Base-by-base conservation (phyloP, 2,888 invertebrate genomes). In the Sesia bembeciformis region DNA sequence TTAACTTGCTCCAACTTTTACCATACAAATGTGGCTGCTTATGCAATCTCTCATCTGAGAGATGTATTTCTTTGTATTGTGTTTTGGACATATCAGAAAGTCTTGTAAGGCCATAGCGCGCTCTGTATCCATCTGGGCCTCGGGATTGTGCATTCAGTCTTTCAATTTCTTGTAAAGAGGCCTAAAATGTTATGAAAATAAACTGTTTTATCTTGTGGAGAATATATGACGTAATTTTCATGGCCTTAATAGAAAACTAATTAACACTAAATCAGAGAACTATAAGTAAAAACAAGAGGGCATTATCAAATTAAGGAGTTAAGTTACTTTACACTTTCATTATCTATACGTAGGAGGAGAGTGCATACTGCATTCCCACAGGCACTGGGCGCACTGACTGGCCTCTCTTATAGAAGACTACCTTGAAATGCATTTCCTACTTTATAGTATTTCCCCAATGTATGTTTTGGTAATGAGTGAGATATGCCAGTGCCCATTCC, bases 61-160 rank as follows among this genome's bases (percentile, higher is more conserved):
- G 66, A 57, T 91, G 90, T 23, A 84, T 64, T 1, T 86, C 82
- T 67, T 76, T 77, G 65, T 92, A 93, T 71, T 93, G 93, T 4
- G 86, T 76, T 61, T 89, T 86, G 4, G 92, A 92, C 77, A 93
- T 81, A 64, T 93, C 93, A 4, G 93, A 91, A 59, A 92, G 91
- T 54, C 84, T 83, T 1, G 92, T 93, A 0, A 92, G 67, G 3
- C 93, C 93, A 75, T 91, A 93, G 39, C 75, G 70, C 0, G 92
- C 93, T 66, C 81, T 70, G 23, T 67, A 71, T 0, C 74, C 60
- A 0, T 84, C 84, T 5, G 84, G 78, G 5, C 87, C 84, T 59
- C 70, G 59, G 40, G 90, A 74, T 8, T 63, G 70, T 1, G 77
- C 67, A 58, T 91, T 93, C 6, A 92, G 72, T 56, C 71, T 64